Evolutionary conservation across 2,113 vertebrate species (phyloP), one percentile per base, ranked within the genome.

Genomic region (Otocyon megalotis): DNA sequence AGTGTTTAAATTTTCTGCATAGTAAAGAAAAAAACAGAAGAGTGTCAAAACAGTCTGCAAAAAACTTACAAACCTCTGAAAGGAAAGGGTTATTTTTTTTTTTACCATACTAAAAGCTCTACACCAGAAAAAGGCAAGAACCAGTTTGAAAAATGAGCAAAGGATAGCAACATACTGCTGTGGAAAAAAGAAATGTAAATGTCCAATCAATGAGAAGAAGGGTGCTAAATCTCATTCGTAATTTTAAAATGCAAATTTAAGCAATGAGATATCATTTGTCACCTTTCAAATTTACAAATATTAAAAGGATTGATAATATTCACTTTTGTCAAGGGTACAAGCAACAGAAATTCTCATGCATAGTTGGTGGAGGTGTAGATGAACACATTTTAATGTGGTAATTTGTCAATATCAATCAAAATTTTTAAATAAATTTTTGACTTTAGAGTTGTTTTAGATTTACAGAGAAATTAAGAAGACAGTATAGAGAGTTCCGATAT

Each of bases 231-330:
- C 28, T 92, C 54, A 62, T 71, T 87, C 3, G 3, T 92, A 82
- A 95, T 87, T 96, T 92, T 53, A 95, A 96, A 93, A 86, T 92
- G 67, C 79, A 93, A 80, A 97, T 96, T 91, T 94, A 93, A 86
- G 76, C 60, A 32, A 20, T 94, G 65, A 92, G 48, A 79, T 91
- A 30, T 71, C 54, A 97, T 91, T 93, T 94, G 88, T 95, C 71
- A 83, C 35, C 37, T 96, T 74, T 95, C 65, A 71, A 65, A 72
- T 60, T 69, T 81, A 85, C 77, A 82, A 93, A 93, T 74, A 89
- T 62, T 82, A 43, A 93, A 93, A 95, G 1, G 24, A 88, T 13
- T 58, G 83, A 81, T 93, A 96, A 72, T 80, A 90, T 9, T 88
- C 82, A 96, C 16, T 72, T 93, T 85, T 88, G 30, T 54, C 86